Percentiles rank a stretch among this genome's conserved stretches.
Evolutionary conservation across 2,888 invertebrate genomes (phyloP).

Genomic region (Anticlea derivata): DNA sequence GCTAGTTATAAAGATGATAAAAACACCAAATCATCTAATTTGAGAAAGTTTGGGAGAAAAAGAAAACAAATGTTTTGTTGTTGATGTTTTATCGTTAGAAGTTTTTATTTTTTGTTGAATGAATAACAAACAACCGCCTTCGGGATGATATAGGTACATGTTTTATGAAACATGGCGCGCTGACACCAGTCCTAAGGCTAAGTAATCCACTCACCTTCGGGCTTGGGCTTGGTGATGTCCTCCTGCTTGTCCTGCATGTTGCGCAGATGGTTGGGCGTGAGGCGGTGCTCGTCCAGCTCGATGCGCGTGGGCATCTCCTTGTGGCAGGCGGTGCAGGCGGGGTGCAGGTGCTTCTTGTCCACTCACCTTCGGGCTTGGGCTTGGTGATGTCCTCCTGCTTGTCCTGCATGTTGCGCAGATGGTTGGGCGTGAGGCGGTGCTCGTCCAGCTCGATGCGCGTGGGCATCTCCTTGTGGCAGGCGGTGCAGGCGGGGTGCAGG

Average conservation of each 20-base stretch:
- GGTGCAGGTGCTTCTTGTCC: slow-evolving; percentile 92
- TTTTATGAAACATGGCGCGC: no score
- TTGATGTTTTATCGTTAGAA: no score
- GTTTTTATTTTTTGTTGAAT: no score
- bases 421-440: slow-evolving; percentile 90
- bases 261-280: slow-evolving; percentile 90
- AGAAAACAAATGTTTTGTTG: no score
- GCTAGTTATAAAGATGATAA: no score
- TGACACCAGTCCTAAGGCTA: no score
- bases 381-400: slow-evolving; percentile 69
- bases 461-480: slow-evolving; percentile 92
- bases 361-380: slow-evolving; percentile 75
- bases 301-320: slow-evolving; percentile 94
- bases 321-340: slow-evolving; percentile 90
- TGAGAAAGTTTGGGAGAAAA: no score
- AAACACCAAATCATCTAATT: no score
- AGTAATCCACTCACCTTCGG: slow-evolving; percentile 75
- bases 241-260: slow-evolving; percentile 80
- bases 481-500: slow-evolving; percentile 91
- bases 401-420: slow-evolving; percentile 86
- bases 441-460: slow-evolving; percentile 93
- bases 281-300: slow-evolving; percentile 92
- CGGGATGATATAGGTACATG: no score
- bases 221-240: slow-evolving; percentile 69
- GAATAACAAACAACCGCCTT: no score